Conservation (phyloP, 2,888 invertebrate genomes). For the Thecophora atra region DNA sequence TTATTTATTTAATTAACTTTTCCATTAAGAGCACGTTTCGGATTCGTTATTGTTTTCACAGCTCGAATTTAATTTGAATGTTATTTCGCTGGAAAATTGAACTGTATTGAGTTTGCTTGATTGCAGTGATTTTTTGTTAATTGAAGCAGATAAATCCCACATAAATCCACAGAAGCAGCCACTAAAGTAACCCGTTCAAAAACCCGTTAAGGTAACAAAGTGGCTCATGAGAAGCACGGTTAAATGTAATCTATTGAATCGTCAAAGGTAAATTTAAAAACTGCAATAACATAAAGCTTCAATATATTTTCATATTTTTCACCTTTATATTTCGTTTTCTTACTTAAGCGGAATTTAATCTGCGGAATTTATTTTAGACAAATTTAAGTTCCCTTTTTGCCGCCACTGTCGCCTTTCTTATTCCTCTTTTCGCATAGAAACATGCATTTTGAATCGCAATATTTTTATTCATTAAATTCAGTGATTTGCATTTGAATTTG, state of each 20-base stretch:
- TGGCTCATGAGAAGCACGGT: too few species aligned
- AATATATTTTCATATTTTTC: too few species aligned
- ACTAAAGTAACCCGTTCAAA: background rate
- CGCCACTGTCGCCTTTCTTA: too few species aligned
- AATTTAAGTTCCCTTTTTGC: too few species aligned
- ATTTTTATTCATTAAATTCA: background rate
- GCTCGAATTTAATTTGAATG: conserved; percentile 8
- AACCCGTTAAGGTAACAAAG: background rate
- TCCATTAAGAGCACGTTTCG: conserved; percentile 6
- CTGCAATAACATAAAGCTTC: too few species aligned
- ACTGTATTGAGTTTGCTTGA: conserved; percentile 20
- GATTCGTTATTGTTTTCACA: conserved; percentile 13
- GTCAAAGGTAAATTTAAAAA: too few species aligned
- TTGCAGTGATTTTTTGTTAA: conserved; percentile 13
- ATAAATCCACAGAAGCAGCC: background rate
- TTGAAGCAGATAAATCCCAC: background rate
- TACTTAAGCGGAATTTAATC: too few species aligned
- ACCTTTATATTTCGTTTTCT: too few species aligned
- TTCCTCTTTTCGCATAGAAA: background rate
- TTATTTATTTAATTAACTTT: conserved; percentile 26
- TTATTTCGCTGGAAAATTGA: conserved; percentile 10
- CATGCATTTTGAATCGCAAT: background rate
- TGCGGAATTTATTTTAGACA: too few species aligned
- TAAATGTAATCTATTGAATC: too few species aligned
- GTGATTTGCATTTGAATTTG: conserved; percentile 15